Conservation (phyloP, 2,113 vertebrate genomes). For the Channa argus region DNA sequence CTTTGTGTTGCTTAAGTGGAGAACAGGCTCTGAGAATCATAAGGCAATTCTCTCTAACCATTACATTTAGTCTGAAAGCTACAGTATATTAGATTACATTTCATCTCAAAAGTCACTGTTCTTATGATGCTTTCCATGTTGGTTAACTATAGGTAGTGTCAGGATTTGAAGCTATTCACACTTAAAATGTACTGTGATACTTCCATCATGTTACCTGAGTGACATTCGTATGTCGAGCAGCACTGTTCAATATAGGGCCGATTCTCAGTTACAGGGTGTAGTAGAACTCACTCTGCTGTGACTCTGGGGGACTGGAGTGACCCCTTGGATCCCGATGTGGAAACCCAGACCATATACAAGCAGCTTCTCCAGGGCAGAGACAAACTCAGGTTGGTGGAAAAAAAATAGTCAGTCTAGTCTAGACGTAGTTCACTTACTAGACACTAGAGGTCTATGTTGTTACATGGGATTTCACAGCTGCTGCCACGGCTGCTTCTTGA, state of each 20-base stretch:
- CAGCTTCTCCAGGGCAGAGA: slow-evolving; percentile 87
- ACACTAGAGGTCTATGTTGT: slow-evolving; percentile 77
- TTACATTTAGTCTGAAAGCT: slow-evolving; percentile 11
- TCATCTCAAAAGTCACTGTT: not conserved
- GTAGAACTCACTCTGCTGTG: slow-evolving; percentile 90
- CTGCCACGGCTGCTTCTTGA: slow-evolving; percentile 5
- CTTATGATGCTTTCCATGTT: not conserved
- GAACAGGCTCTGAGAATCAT: slow-evolving; percentile 5
- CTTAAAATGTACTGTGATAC: too few relatives aligned
- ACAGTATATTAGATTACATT: not conserved
- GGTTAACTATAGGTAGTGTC: too few relatives aligned
- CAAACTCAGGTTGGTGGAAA: slow-evolving; percentile 81
- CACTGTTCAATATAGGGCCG: not conserved
- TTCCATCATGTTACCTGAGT: not conserved
- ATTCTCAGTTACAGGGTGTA: slow-evolving; percentile 86
- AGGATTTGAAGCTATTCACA: too few relatives aligned
- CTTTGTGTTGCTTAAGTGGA: slow-evolving; percentile 35
- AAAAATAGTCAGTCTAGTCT: not conserved
- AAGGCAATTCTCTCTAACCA: slow-evolving; percentile 3
- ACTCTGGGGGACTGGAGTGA: slow-evolving; percentile 91
- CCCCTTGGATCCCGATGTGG: slow-evolving; percentile 87
- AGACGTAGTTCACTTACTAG: slow-evolving; percentile 45
- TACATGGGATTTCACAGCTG: slow-evolving; percentile 20
- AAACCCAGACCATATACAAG: slow-evolving; percentile 89
- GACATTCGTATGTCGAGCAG: not conserved